A percentile compares a stretch with the other conserved stretches of the same genome.
Conservation (phyloP, 1,140 invertebrate genomes). For the Euura saliciscinereae region DNA sequence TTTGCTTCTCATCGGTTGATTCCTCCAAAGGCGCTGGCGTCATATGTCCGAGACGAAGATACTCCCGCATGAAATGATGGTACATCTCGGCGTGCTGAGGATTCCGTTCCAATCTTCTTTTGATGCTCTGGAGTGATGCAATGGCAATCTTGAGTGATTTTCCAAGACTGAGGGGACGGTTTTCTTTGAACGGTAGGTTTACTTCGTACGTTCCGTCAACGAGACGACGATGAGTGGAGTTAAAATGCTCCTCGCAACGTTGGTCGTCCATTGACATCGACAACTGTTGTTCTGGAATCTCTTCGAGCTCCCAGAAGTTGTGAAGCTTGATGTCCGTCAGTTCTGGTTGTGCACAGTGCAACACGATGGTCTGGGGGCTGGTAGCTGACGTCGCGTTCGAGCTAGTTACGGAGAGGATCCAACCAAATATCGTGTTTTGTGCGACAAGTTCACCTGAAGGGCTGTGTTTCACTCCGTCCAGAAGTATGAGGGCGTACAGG, state of each 20-base stretch:
- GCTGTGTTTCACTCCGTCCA: conserved; percentile 2
- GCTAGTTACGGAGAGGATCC: conserved; percentile 17
- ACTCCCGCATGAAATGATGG: conserved; percentile 40
- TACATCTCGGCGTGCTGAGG: conserved; percentile 10
- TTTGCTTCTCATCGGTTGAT: not conserved
- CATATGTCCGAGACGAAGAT: conserved; percentile 38
- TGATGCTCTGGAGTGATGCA: not conserved
- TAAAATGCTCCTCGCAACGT: not conserved
- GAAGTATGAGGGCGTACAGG: conserved; percentile 17
- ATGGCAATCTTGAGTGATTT: too few relatives aligned
- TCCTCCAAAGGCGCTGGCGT: conserved; percentile 12
- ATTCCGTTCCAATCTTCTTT: not conserved
- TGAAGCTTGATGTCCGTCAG: too few relatives aligned
- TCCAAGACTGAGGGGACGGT: too few relatives aligned
- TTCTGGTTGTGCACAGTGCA: not conserved
- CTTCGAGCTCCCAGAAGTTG: too few relatives aligned
- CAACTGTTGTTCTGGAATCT: not conserved
- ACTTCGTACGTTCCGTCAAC: not conserved
- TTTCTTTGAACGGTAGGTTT: not conserved
- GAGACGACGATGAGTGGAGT: not conserved
- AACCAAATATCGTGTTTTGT: conserved; percentile 21
- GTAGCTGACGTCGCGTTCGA: too few relatives aligned
- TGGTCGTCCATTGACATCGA: not conserved
- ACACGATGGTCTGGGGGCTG: conserved; percentile 12
- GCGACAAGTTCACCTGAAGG: conserved; percentile 1